These are phyloP conservation scores for Temnothorax curvispinosus DNA, from an alignment of 1,140 invertebrate genomes.

Conservation along the genomic window DNA sequence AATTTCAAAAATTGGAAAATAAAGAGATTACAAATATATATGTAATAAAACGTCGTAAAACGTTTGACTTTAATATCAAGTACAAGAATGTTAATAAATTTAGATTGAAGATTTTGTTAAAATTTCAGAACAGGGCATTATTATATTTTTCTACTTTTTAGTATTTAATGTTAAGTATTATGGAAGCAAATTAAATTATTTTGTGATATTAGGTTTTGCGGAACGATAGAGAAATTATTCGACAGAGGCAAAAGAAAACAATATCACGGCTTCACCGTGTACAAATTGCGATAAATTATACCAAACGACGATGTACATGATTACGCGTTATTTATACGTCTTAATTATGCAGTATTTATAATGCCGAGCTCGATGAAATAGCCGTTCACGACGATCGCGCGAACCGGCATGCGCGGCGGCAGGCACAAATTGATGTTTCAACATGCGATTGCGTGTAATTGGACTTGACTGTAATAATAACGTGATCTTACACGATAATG, in stretches of 20 bases:
- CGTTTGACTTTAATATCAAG: background rate
- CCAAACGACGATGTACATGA: background rate
- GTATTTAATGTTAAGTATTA: background rate
- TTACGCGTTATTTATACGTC: conserved; percentile 35
- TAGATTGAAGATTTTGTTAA: background rate
- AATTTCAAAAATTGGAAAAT: background rate
- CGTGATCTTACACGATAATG: conserved; percentile 38
- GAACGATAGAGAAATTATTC: background rate
- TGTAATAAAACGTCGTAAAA: background rate
- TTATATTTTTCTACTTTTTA: background rate
- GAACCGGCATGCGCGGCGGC: background rate
- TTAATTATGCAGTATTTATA: conserved; percentile 38
- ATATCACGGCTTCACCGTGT: background rate
- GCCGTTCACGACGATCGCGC: background rate
- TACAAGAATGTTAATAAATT: background rate
- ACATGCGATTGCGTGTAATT: conserved; percentile 32
- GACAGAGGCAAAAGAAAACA: background rate
- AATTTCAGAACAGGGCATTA: background rate
- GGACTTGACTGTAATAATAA: conserved; percentile 43
- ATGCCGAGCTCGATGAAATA: background rate
- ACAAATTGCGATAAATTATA: conserved; percentile 24
- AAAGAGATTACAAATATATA: background rate
- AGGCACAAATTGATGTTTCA: conserved; percentile 35
- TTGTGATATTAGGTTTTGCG: background rate
- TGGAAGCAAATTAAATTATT: background rate